phyloP scores from a whole-genome alignment of 2,113 vertebrate species.

The Trachemys scripta region DNA sequence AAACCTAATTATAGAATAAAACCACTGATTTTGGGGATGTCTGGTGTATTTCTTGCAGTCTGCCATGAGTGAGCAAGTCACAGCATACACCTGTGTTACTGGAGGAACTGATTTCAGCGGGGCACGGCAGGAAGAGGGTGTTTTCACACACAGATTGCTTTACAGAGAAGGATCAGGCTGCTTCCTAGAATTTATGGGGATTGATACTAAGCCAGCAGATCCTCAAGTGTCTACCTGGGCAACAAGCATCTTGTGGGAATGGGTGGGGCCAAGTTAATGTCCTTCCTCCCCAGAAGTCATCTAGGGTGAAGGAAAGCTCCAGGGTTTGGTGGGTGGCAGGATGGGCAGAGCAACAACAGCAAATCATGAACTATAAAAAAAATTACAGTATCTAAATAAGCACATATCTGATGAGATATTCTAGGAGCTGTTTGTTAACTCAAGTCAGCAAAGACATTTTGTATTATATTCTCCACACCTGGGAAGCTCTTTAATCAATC shows the following conservation, averaged over 20 bases:
- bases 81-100: neutral
- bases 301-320: neutral
- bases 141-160: neutral
- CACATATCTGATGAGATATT: rapidly evolving
- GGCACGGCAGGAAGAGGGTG: neutral
- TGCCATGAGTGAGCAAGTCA: too few relatives aligned
- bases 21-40: too few relatives aligned
- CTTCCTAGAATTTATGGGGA: neutral
- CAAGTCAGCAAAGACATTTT: neutral
- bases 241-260: neutral
- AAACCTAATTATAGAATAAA: too few relatives aligned
- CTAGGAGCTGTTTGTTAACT: neutral
- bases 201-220: rapidly evolving
- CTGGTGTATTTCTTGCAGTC: too few relatives aligned
- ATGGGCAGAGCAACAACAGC: rapidly evolving
- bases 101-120: neutral
- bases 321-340: neutral
- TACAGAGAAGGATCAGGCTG: neutral
- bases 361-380: neutral
- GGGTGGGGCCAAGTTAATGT: neutral
- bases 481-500: neutral
- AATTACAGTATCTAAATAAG: neutral
- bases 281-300: rapidly evolving
- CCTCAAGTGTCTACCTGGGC: neutral
- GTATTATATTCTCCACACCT: neutral